Percentiles rank a stretch among this genome's conserved stretches.
phyloP scores from a whole-genome alignment of 2,888 invertebrate genomes.

The Stratiomys singularior region DNA sequence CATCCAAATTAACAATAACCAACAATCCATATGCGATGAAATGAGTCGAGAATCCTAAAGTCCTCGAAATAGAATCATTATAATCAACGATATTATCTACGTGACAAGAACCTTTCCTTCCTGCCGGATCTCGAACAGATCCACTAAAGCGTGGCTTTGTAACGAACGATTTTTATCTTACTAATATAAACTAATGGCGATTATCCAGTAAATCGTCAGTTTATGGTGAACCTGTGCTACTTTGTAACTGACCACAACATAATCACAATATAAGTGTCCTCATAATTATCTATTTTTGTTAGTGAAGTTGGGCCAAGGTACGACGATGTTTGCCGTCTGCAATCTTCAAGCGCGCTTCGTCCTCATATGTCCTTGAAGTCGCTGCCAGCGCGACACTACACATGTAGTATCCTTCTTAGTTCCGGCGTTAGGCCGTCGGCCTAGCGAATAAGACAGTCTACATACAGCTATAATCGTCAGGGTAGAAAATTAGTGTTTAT shows the following conservation, averaged over 20 bases:
- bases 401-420: conserved; percentile 5
- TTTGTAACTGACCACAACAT: background rate
- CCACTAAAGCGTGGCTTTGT: too few relatives aligned
- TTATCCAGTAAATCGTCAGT: background rate
- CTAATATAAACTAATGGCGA: background rate
- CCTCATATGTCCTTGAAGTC: background rate
- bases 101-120: too few relatives aligned
- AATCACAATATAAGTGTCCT: conserved; percentile 4
- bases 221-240: background rate
- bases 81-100: too few relatives aligned
- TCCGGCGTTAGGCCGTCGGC: background rate
- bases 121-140: too few relatives aligned
- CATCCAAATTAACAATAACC: too few relatives aligned
- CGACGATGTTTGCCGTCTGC: background rate
- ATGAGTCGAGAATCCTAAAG: too few relatives aligned
- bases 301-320: background rate
- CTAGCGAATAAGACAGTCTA: background rate
- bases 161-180: background rate
- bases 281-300: conserved; percentile 5
- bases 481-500: conserved; percentile 33
- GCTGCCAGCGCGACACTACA: background rate
- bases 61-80: too few relatives aligned
- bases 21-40: too few relatives aligned
- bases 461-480: conserved; percentile 28
- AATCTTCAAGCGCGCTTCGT: background rate